phyloP scores from a whole-genome alignment of 2,797 vertebrate genomes.

The Poeciliopsis paucimaculata region DNA sequence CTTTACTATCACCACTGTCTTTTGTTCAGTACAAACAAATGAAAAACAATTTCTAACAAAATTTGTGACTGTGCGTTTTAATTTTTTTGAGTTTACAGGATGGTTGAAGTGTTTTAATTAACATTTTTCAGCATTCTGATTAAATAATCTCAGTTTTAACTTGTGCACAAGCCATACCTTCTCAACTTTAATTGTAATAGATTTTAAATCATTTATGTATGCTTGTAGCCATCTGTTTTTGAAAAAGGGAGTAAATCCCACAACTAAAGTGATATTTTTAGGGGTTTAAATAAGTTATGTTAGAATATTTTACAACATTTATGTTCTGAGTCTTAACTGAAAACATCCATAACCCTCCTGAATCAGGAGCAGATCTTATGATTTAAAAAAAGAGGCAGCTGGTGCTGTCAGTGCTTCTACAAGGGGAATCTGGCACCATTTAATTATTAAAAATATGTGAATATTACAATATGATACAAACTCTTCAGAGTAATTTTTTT shows the following conservation, averaged over 20 bases:
- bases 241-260: neutral
- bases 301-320: neutral
- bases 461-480: neutral
- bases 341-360: neutral
- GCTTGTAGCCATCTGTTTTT: neutral
- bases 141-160: neutral
- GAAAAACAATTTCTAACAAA: neutral
- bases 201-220: neutral
- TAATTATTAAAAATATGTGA: neutral
- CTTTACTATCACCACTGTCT: neutral
- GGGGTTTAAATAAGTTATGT: neutral
- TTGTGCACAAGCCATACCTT: neutral
- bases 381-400: neutral
- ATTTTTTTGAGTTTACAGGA: neutral
- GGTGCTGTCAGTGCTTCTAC: neutral
- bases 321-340: neutral
- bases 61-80: neutral
- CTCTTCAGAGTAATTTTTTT: neutral
- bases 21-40: neutral
- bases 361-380: neutral
- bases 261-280: neutral
- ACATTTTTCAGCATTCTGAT: neutral
- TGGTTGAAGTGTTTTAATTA: neutral
- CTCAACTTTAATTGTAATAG: neutral
- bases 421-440: neutral